These are phyloP conservation scores for Petrolisthes cinctipes DNA, from an alignment of 2,888 invertebrate genomes.

Conservation along the genomic window DNA sequence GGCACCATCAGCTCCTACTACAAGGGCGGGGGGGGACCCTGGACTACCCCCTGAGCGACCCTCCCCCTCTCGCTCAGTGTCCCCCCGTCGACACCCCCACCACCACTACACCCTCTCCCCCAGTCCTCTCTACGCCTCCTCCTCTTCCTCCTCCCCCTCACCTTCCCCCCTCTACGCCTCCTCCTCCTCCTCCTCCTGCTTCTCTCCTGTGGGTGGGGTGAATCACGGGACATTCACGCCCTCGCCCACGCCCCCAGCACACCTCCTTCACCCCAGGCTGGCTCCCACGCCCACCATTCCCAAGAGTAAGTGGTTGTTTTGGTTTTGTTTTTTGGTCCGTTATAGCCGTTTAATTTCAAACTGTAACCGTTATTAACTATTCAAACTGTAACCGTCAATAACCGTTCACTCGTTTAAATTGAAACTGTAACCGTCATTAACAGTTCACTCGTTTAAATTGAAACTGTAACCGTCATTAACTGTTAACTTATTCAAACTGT, in stretches of 20 bases:
- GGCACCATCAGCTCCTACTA: slow-evolving; percentile 62
- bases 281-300: slow-evolving; percentile 37
- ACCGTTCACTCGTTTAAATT: too few relatives aligned
- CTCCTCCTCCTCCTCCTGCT: slow-evolving; percentile 24
- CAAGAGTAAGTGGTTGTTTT: slow-evolving; percentile 46
- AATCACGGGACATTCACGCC: slow-evolving; percentile 39
- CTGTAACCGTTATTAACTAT: too few relatives aligned
- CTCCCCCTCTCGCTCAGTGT: slow-evolving; percentile 69
- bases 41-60: slow-evolving; percentile 73
- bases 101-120: slow-evolving; percentile 66
- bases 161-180: slow-evolving; percentile 64
- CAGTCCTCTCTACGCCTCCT: slow-evolving; percentile 54
- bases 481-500: too few relatives aligned
- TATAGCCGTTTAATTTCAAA: too few relatives aligned
- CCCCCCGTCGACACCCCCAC: slow-evolving; percentile 66
- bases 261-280: slow-evolving; percentile 32
- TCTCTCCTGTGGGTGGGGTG: slow-evolving; percentile 30
- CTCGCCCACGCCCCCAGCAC: background rate
- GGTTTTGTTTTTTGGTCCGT: too few relatives aligned
- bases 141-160: slow-evolving; percentile 17
- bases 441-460: too few relatives aligned
- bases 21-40: slow-evolving; percentile 57
- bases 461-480: too few relatives aligned
- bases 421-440: too few relatives aligned
- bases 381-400: too few relatives aligned